Evolutionary conservation across 2,888 invertebrate genomes (phyloP), one percentile per base, ranked within the genome.

Genomic region (Adela reaumurella): DNA sequence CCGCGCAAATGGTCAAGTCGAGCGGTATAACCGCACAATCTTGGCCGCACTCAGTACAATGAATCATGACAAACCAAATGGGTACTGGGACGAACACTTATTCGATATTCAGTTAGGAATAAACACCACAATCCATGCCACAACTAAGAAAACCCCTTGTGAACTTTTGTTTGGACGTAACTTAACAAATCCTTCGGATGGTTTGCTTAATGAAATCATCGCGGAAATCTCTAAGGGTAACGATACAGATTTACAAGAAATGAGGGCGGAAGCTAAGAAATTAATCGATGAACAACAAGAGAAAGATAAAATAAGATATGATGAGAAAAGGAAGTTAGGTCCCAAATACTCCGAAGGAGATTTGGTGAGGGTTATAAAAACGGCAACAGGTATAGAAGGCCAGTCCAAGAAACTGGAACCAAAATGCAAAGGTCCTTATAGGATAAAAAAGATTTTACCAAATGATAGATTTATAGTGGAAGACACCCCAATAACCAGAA

Each of bases 11-110:
- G 67, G 66, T 3, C 66, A 66, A 47, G 61, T 60, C 1, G 67
- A 56, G 48, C 48, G 63, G 18, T 53, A 60, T 17, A 65, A 64
- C 49, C 50, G 59, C 1, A 64, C 60, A 1, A 49, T 64, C 16
- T 43, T 62, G 1, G 51, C 53, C 19, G 56, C 61, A 2, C 43
- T 59, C 11, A 54, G 56, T 18, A 58, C 60, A 2, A 19, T 45
- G 3, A 45, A 45, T n/a, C 5, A 19, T 11, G n/a, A 45, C 20
- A 8, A 18, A 14, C 20, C 19, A 14, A 20, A 45, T 19, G 2
- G 45, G 5, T 14, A 45, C 14, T 45, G 45, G 45, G 19, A 45
- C 17, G 8, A 19, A 8, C 10, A 19, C 2, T n/a, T 45, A 6
- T 8, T 8, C 17, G 20, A 45, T 8, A 20, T 45, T 5, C 45